Evolutionary conservation across 2,888 invertebrate genomes (phyloP).

Genomic region (Drosophila robusta): DNA sequence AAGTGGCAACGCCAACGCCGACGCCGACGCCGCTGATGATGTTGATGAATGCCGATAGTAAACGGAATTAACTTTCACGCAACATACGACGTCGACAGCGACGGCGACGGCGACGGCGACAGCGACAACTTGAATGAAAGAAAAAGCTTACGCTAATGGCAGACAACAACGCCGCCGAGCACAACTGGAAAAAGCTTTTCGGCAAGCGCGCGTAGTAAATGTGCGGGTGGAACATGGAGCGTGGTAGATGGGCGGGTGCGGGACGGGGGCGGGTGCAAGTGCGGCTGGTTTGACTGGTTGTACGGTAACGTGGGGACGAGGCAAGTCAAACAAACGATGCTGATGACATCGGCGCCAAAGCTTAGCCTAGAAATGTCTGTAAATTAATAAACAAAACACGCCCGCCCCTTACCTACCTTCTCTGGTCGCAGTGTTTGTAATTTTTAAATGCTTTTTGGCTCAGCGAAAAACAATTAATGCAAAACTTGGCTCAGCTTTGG

Average conservation of each 20-base stretch:
- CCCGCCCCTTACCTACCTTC: constrained; percentile 50
- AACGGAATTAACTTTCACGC: constrained; percentile 81
- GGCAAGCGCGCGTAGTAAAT: constrained; percentile 77
- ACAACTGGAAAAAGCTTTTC: constrained; percentile 71
- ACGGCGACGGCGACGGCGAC: constrained; percentile 14
- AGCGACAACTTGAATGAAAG: constrained; percentile 72
- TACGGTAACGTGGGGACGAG: constrained; percentile 18
- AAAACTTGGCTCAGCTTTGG: constrained; percentile 43
- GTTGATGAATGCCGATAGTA: constrained; percentile 80
- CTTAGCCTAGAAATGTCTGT: constrained; percentile 26
- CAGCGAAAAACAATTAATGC: constrained; percentile 71
- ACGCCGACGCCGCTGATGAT: constrained; percentile 63
- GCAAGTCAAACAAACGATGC: constrained; percentile 48
- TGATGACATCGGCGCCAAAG: constrained; percentile 48
- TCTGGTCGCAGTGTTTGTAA: constrained; percentile 35
- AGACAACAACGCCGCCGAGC: constrained; percentile 64
- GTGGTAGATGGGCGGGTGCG: constrained; percentile 1
- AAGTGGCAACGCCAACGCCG: constrained; percentile 58
- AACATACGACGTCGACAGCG: constrained; percentile 54
- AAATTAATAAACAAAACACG: constrained; percentile 46
- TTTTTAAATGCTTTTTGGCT: constrained; percentile 40
- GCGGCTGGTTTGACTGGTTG: constrained; percentile 54
- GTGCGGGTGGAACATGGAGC: constrained; percentile 44
- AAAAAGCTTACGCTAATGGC: constrained; percentile 75
- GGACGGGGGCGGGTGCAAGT: constrained; percentile 2